Base-by-base conservation (phyloP, 2,797 vertebrate genomes). In the Sebastolobus alascanus region DNA sequence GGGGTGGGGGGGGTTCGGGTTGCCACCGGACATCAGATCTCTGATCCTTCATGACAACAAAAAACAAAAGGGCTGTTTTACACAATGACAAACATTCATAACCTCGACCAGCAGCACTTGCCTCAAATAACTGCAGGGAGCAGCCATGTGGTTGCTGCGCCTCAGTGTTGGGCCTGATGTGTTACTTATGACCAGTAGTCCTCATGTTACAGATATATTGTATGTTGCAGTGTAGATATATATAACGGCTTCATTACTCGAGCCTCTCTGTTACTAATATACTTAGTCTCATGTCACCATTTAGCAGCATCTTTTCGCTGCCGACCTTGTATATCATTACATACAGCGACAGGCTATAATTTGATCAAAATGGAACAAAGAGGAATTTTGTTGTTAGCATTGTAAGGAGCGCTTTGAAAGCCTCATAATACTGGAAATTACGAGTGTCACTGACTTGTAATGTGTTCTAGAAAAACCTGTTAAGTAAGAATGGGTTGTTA, bases 11-110 rank as follows among this genome's bases (percentile, higher is more conserved):
- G 54, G 16, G 55, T 80, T 68, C 22, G 46, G 63, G 70, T 79
- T 92, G 94, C 93, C 91, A 87, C 63, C 9, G 89, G 89, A 85
- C 90, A 93, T 94, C 85, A 90, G 56, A 84, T 77, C 80, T 90
- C 84, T 90, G 89, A 91, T 93, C 89, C 79, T 91, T 93, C 89
- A 90, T 68, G 33, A 61, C 65, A n/a, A 50, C 35, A 38, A 33
- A 80, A 82, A 91, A 83, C 72, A 77, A 92, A 89, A 70, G 46
- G 56, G 68, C 66, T 54, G 75, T 87, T 92, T 87, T 81, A 83
- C 63, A 80, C 78, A 80, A 80, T 79, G 83, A 80, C 83, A 85
- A 84, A 87, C 89, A 87, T 89, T 89, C 86, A 87, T 86, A 90
- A 87, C 86, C 77, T 78, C 27, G 18, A 90, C 77, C 77, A 59